Conservation (phyloP, 2,888 invertebrate genomes). For the Gastrophysa polygoni region DNA sequence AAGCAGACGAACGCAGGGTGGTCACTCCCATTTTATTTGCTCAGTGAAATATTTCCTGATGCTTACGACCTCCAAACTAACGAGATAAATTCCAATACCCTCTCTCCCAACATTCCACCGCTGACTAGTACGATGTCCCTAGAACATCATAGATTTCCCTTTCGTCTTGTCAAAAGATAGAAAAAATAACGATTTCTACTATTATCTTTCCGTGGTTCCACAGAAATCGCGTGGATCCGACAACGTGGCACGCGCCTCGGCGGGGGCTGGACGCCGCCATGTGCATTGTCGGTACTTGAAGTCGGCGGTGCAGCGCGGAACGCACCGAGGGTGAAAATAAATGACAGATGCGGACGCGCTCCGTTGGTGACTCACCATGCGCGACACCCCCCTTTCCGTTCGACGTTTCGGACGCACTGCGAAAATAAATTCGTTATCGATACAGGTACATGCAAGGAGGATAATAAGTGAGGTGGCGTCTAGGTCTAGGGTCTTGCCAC, state of each 20-base stretch:
- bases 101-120: too few relatives aligned
- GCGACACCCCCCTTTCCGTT: conserved; percentile 30
- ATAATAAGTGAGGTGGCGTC: conserved; percentile 10
- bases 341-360: conserved; percentile 30
- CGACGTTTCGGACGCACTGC: conserved; percentile 24
- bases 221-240: background rate
- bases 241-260: background rate
- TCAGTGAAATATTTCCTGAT: too few relatives aligned
- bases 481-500: too few relatives aligned
- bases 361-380: conserved; percentile 31
- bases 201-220: background rate
- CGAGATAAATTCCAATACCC: too few relatives aligned
- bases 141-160: too few relatives aligned
- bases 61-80: too few relatives aligned
- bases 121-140: too few relatives aligned
- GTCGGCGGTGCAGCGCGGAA: background rate
- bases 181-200: too few relatives aligned
- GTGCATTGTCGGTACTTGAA: conserved; percentile 16
- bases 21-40: too few relatives aligned
- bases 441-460: conserved; percentile 30
- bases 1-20: too few relatives aligned
- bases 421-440: conserved; percentile 30
- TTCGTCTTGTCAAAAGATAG: too few relatives aligned
- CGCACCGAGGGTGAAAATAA: conserved; percentile 19
- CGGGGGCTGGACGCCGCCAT: conserved; percentile 12